Percentiles rank a stretch among this genome's conserved stretches.
Conservation (phyloP, 2,113 vertebrate species). For the Ptilorrhoa leucosticta region DNA sequence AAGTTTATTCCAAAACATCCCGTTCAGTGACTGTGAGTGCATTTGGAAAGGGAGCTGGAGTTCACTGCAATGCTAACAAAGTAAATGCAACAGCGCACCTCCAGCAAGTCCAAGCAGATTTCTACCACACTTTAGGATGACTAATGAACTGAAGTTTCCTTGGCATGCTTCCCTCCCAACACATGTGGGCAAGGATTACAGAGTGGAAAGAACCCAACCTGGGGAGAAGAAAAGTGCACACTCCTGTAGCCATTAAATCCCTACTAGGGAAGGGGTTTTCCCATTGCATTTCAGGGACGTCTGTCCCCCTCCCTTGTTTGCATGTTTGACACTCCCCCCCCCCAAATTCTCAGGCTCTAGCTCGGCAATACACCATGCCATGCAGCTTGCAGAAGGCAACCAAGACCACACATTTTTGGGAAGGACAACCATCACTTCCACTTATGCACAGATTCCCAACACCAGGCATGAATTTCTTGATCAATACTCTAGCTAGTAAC, state of each 20-base stretch:
- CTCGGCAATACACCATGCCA: background rate
- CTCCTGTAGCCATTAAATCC: background rate
- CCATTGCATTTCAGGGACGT: background rate
- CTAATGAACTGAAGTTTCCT: background rate
- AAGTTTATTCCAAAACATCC: background rate
- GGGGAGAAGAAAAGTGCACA: background rate
- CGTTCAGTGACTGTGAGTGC: background rate
- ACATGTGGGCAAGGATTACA: background rate
- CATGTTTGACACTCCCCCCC: background rate
- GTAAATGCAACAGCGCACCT: background rate
- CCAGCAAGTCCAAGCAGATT: background rate
- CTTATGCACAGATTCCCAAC: background rate
- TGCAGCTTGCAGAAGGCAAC: background rate
- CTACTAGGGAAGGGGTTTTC: background rate
- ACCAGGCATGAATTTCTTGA: background rate
- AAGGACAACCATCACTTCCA: background rate
- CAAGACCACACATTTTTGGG: background rate
- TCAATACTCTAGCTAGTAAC: background rate
- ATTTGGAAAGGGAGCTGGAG: background rate
- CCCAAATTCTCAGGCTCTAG: background rate
- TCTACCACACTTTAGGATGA: background rate
- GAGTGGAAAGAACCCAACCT: background rate
- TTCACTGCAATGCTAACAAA: background rate
- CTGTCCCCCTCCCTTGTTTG: background rate
- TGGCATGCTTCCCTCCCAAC: background rate